A percentile compares a stretch with the other conserved stretches of the same genome.
Evolutionary conservation across 1,140 invertebrate genomes (phyloP).

Genomic region (Spodoptera litura): DNA sequence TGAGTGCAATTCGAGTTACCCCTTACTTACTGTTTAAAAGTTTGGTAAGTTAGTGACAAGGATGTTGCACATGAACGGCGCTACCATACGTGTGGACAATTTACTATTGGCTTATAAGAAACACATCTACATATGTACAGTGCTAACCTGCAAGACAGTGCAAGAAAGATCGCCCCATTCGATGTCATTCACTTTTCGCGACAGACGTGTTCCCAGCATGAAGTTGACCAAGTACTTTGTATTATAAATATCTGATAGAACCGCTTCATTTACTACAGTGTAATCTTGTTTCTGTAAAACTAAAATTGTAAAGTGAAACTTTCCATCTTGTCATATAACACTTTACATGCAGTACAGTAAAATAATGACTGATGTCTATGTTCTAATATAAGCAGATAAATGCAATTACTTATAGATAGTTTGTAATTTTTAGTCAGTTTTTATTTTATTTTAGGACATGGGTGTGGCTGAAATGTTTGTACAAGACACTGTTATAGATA

Average conservation of each 20-base stretch:
- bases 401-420: not conserved
- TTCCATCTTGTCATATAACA: not conserved
- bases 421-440: not conserved
- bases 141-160: not conserved
- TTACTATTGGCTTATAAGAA: not conserved
- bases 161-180: not conserved
- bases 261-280: too few relatives aligned
- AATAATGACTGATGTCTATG: too few relatives aligned
- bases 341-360: not conserved
- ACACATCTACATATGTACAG: conserved; percentile 15
- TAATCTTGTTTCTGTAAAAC: too few relatives aligned
- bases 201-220: not conserved
- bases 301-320: not conserved
- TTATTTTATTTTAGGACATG: not conserved
- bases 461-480: not conserved
- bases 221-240: not conserved
- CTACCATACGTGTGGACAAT: not conserved
- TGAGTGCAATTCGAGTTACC: too few relatives aligned
- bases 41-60: too few relatives aligned
- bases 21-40: too few relatives aligned
- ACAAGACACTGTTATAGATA: not conserved
- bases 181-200: not conserved
- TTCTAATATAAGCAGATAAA: not conserved
- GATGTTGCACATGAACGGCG: too few relatives aligned
- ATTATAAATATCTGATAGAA: not conserved